Evolutionary conservation across 2,797 vertebrate species (phyloP), one percentile per base, ranked within the genome.

Genomic region (Scyliorhinus canicula): DNA sequence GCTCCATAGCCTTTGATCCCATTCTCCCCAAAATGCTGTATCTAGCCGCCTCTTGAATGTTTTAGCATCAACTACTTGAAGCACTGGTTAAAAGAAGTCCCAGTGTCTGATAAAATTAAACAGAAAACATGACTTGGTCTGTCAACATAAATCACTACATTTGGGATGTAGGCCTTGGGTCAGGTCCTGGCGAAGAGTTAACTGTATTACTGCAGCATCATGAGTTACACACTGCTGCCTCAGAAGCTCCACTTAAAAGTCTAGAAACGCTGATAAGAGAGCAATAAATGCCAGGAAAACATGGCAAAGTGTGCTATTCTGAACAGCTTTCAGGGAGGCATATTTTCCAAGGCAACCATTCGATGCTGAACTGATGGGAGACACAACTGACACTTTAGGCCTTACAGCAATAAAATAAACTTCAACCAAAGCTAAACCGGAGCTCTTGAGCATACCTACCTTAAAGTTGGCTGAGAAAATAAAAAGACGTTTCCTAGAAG

Each of bases 301-400:
- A 4, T 79, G n/a, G n/a, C 77, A 47, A 47, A 82, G 44, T 82
- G 8, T 9, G 40, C 47, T 47, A 82, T 82, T 19, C 40, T 69
- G 16, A 79, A 79, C n/a, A 16, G 14, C n/a, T 8, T 82, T 47
- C 79, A 47, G 5, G 2, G 44, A 82, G 21, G 44, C 21, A 82
- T 47, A 82, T 47, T 82, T 82, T 82, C 77, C 77, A 82, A 82
- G 40, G 40, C 40, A 44, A 82, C 40, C 77, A 82, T 44, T 47
- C 47, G 79, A 82, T 82, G 77, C 77, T 82, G 1, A 79, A 19
- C 16, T 24, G 77, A 24, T 82, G 21, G 26, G 1, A 82, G 77
- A 44, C 77, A 26, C 79, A 47, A 82, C 28, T 90, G 86, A 57
- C 52, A 60, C 31, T 60, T 90, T 90, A 90, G 86, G 86, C 86